phyloP scores from a whole-genome alignment of 1,140 invertebrate genomes.

The Leptestheria dahalacensis region DNA sequence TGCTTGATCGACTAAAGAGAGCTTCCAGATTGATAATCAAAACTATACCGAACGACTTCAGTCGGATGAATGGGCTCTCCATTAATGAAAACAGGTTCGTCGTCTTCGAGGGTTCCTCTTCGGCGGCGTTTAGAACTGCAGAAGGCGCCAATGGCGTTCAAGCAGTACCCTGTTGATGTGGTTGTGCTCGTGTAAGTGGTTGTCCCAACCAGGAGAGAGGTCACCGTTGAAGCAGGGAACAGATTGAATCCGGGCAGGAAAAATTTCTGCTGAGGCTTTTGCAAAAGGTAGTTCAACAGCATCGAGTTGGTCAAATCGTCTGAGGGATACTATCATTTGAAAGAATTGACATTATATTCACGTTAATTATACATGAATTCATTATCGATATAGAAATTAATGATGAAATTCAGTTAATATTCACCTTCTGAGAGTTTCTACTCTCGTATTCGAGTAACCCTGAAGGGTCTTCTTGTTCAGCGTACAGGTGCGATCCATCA shows the following conservation, averaged over 20 bases:
- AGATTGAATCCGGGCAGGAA: too few species aligned
- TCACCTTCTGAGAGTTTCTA: background rate
- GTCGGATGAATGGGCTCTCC: background rate
- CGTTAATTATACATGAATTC: too few species aligned
- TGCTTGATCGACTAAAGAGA: too few species aligned
- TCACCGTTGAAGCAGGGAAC: too few species aligned
- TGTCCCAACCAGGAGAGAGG: too few species aligned
- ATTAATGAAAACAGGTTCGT: background rate
- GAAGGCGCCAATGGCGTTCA: background rate
- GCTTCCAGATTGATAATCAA: background rate
- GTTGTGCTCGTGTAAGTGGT: background rate
- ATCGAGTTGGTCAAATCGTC: too few species aligned
- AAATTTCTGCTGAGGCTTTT: too few species aligned
- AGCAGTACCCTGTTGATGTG: background rate
- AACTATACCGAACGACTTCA: background rate
- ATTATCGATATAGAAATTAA: too few species aligned
- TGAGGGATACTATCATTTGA: too few species aligned
- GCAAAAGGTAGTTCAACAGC: too few species aligned
- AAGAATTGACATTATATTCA: too few species aligned
- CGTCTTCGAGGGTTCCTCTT: background rate
- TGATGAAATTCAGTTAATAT: background rate
- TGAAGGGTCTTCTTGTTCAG: background rate
- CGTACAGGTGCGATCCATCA: background rate
- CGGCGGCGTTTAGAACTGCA: background rate
- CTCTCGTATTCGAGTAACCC: background rate